Evolutionary conservation across 2,113 vertebrate species (phyloP).

Genomic region (Serinus canaria): DNA sequence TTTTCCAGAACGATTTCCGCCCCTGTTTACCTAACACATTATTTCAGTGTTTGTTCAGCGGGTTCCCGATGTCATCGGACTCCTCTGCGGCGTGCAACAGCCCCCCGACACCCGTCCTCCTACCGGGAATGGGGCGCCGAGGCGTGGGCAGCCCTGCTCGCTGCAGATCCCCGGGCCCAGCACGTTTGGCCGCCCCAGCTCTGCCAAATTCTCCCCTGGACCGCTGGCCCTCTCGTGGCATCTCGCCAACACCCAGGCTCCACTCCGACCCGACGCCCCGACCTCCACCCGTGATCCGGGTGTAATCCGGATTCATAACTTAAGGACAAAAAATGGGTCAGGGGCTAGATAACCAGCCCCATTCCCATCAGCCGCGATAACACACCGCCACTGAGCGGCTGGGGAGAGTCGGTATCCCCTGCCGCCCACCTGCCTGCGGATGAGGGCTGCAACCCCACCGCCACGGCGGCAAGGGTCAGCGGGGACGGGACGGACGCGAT

Average conservation of each 20-base stretch:
- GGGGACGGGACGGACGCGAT: neutral
- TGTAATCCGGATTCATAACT: neutral
- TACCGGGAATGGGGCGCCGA: accelerated
- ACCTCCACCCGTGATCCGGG: neutral
- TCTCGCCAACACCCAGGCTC: neutral
- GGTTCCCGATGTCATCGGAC: neutral
- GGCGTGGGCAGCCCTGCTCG: neutral
- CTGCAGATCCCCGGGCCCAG: neutral
- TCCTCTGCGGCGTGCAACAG: neutral
- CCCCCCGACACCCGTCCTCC: neutral
- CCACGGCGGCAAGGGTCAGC: neutral
- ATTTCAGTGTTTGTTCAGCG: constrained; percentile 38
- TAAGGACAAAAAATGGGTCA: neutral
- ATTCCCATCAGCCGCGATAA: accelerated
- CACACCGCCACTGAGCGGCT: neutral
- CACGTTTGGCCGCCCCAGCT: neutral
- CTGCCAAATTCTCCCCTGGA: neutral
- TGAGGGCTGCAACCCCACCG: neutral
- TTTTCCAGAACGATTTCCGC: constrained; percentile 57
- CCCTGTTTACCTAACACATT: constrained; percentile 56
- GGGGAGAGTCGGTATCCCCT: neutral
- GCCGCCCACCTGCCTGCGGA: neutral
- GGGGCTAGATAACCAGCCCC: neutral
- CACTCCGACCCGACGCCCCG: neutral
- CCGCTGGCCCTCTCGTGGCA: neutral